Base-by-base conservation (phyloP, 2,888 invertebrate genomes). In the Sceliomorpha sp. region DNA sequence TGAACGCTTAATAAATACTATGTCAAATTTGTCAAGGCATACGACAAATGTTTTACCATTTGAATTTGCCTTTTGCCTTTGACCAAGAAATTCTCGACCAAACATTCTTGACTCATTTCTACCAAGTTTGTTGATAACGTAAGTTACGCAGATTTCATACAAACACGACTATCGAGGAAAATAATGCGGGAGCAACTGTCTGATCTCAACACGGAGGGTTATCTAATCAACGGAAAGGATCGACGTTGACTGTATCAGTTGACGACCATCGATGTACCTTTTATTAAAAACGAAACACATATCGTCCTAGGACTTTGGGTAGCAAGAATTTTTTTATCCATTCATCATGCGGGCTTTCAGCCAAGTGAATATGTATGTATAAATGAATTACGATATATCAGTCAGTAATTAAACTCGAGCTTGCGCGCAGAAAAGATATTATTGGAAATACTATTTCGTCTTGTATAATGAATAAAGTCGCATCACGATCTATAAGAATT, bases 261-360 rank as follows among this genome's bases (percentile, higher is more conserved):
- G 27, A 45, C 26, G 64, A 62, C 70, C 74, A 72, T 75, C 73
- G 55, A 56, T 67, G 69, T 73, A 75, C 63, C 71, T 69, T 71
- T 63, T 53, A 62, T 40, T 36, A 45, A 50, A 64, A 64, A 62
- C 60, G 64, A 51, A 53, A 75, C 62, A 77, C 77, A 77, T 77
- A 77, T 77, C 77, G 77, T 74, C 72, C 73, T 74, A 70, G 72
- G 66, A 62, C 58, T 69, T 58, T 48, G 60, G 58, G 59, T 69
- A 69, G 69, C 62, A 40, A 72, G 51, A 45, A 45, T 67, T 70
- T 67, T 44, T 50, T 69, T 53, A 31, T 6, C 9, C 8, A 7
- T 44, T 44, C 20, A 20, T 44, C 31, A n/a, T 9, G 39, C 24
- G 20, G 39, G 20, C 39, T 39, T 39, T 10, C 2, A 20, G 39